These are phyloP conservation scores for Arctopsyche grandis DNA, from an alignment of 1,140 invertebrate species.

Conservation along the genomic window DNA sequence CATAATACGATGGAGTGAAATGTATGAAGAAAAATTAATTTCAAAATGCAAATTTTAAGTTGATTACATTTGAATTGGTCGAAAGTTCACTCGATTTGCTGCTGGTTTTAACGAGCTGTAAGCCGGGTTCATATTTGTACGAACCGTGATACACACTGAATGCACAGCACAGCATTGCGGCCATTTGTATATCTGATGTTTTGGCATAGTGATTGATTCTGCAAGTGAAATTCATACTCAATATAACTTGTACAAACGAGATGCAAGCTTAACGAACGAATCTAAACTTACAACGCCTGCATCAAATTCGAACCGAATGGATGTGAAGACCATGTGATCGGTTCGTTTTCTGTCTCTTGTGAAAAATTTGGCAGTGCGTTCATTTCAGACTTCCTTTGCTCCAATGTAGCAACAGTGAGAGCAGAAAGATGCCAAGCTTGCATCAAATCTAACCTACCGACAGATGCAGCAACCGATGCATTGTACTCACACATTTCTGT, in stretches of 20 bases:
- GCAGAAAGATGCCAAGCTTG: conserved; percentile 87
- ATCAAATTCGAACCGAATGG: conserved; percentile 88
- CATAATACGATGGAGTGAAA: not conserved
- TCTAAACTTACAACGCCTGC: conserved; percentile 79
- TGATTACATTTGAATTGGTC: conserved; percentile 51
- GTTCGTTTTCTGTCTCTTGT: conserved; percentile 63
- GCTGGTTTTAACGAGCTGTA: conserved; percentile 19
- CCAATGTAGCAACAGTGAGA: conserved; percentile 72
- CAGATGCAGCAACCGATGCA: conserved; percentile 75
- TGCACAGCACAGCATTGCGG: conserved; percentile 90
- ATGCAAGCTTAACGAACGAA: no score
- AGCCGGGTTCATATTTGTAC: not conserved
- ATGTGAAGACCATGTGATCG: conserved; percentile 79
- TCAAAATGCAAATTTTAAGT: not conserved
- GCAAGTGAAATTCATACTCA: conserved; percentile 49
- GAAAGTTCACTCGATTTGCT: conserved; percentile 53
- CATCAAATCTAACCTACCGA: conserved; percentile 83
- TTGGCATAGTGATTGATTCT: conserved; percentile 83
- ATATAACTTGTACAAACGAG: no score
- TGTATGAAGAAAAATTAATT: conserved; percentile 7
- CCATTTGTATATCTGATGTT: conserved; percentile 89
- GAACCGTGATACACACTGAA: conserved; percentile 70
- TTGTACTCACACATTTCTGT: conserved; percentile 84
- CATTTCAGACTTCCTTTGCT: conserved; percentile 56
- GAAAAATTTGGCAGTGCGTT: conserved; percentile 52